Percentiles rank a stretch among this genome's conserved stretches.
Conservation (phyloP, 92 coral and sea anemone species). For the Epizoanthus stellaris region DNA sequence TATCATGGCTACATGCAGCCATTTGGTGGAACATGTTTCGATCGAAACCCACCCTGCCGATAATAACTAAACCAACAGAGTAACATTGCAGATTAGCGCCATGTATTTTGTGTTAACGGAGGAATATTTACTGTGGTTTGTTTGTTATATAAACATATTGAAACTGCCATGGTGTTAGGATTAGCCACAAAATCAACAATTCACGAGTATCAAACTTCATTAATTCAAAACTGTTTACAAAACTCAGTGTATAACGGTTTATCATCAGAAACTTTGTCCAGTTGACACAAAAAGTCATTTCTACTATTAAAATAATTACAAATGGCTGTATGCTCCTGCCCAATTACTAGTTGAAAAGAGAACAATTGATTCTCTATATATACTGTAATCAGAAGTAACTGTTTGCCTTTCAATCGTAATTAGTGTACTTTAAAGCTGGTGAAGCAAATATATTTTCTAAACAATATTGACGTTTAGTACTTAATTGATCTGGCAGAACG, state of each 20-base stretch:
- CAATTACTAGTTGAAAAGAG: too few species aligned
- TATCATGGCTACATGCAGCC: background rate
- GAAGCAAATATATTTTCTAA: background rate
- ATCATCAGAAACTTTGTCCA: background rate
- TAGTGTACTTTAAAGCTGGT: background rate
- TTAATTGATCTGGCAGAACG: background rate
- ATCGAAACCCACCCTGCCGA: background rate
- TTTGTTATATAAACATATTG: conserved; percentile 1
- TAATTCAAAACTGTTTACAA: background rate
- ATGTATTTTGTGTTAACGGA: background rate
- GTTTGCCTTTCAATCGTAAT: background rate
- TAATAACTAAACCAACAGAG: background rate
- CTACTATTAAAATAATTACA: background rate
- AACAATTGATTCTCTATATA: too few species aligned
- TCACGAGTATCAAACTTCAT: background rate
- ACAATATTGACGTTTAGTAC: background rate
- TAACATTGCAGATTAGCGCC: too few species aligned
- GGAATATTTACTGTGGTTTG: background rate
- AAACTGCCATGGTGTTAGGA: background rate
- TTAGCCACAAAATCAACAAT: background rate
- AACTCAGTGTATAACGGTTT: background rate
- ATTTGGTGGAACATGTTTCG: background rate
- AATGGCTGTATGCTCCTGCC: background rate
- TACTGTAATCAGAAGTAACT: background rate
- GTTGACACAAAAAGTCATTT: background rate